Evolutionary conservation across 2,797 vertebrate species (phyloP).

Genomic region (Brachymystax lenok): DNA sequence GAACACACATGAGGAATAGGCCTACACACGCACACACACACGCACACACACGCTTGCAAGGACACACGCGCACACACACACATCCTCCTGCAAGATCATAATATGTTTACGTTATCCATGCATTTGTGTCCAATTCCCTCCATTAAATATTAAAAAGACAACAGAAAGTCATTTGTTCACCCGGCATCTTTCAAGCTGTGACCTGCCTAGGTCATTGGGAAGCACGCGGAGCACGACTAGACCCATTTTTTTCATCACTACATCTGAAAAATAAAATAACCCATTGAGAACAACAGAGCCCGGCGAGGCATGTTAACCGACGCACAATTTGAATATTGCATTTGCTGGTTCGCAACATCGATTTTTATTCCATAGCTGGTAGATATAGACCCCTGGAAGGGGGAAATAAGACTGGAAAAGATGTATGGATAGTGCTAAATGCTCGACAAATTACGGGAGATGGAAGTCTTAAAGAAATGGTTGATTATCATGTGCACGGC

Average conservation of each 20-base stretch:
- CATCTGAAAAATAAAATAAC: background rate
- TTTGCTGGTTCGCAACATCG: constrained; percentile 4
- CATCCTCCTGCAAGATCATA: constrained; percentile 7
- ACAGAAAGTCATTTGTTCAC: constrained; percentile 33
- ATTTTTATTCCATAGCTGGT: background rate
- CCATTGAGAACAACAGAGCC: constrained; percentile 18
- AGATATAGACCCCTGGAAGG: background rate
- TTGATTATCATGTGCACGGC: background rate
- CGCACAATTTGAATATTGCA: constrained; percentile 45
- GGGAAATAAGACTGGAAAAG: background rate
- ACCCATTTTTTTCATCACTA: constrained; percentile 31
- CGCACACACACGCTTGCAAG: background rate
- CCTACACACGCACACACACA: background rate
- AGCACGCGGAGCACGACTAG: background rate
- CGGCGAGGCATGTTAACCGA: constrained; percentile 6
- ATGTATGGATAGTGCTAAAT: background rate
- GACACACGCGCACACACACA: background rate
- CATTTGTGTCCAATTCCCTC: constrained; percentile 21
- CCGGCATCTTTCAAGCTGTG: constrained; percentile 3
- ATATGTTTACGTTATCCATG: constrained; percentile 16
- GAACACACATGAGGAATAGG: background rate
- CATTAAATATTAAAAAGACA: constrained; percentile 44
- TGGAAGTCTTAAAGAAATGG: background rate
- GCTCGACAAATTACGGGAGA: background rate
- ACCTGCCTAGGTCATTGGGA: constrained; percentile 22